Evolutionary conservation across 2,797 vertebrate species (phyloP).

Genomic region (Pangasius macronema): DNA sequence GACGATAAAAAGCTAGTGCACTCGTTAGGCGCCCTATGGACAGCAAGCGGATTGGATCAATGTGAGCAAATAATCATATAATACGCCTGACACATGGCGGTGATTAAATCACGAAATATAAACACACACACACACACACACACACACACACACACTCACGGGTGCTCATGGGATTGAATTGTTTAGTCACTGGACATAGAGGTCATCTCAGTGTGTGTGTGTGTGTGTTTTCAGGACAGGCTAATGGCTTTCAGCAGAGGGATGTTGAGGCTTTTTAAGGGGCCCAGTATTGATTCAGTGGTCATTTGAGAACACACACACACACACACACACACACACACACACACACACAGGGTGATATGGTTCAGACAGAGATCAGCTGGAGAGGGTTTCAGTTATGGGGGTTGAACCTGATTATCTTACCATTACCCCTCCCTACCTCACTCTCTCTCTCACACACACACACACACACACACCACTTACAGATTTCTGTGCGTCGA

Average conservation of each 20-base stretch:
- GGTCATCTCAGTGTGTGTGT: slow-evolving; percentile 63
- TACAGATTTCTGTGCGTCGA: slow-evolving; percentile 92
- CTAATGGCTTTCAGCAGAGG: slow-evolving; percentile 72
- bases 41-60: not conserved
- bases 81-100: not conserved
- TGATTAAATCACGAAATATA: slow-evolving; percentile 15
- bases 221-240: slow-evolving; percentile 21
- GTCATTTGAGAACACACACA: slow-evolving; percentile 70
- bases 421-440: not conserved
- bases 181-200: slow-evolving; percentile 51
- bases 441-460: not conserved
- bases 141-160: not conserved
- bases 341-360: slow-evolving; percentile 46
- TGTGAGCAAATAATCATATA: slow-evolving; percentile 10
- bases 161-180: slow-evolving; percentile 22
- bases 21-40: not conserved
- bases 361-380: slow-evolving; percentile 15
- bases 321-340: not conserved
- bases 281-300: slow-evolving; percentile 72
- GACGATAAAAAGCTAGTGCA: not conserved
- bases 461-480: slow-evolving; percentile 53
- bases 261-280: slow-evolving; percentile 69
- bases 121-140: slow-evolving; percentile 6
- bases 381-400: slow-evolving; percentile 41
- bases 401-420: slow-evolving; percentile 32